Evolutionary conservation across 2,888 invertebrate species (phyloP), one percentile per base, ranked within the genome.

Genomic region (Philaethria dido): DNA sequence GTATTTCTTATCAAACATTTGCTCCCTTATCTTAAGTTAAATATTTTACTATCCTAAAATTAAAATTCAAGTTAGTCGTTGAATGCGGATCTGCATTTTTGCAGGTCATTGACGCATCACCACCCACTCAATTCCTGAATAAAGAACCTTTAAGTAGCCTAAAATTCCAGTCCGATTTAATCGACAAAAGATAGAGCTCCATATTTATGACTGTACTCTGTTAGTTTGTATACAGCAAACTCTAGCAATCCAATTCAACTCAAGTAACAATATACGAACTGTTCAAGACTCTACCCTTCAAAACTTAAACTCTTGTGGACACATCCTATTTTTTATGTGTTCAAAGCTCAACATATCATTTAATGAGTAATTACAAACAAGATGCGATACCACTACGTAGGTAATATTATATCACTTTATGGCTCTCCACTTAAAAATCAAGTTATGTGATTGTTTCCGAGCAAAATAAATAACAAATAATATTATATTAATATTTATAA

Each of bases 31-130:
- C 11, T 22, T 20, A 52, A 42, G 33, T 18, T 18, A 52, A 13
- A 48, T 18, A 50, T 50, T 52, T 67, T 36, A 16, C 50, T 52
- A 33, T 62, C 52, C 8, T 54, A 39, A 70, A 70, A 72, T 67
- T 70, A 62, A 67, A 59, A 70, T 69, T 69, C 66, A 62, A 64
- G 69, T 69, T 68, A 69, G 66, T 39, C 20, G 66, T 82, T 88
- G 88, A 91, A 91, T 91, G 92, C 85, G 91, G 91, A 89, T 89
- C 86, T 86, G 82, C 92, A 87, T 86, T 90, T 91, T 89, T 79
- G 85, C 90, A 85, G 92, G 92, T 92, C 92, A 88, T 92, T 92
- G 92, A 92, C 92, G 89, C 85, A 88, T 84, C 85, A 80, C 85
- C 91, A 87, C 91, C 91, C 84, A 92, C 91, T 82, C 83, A 74